phyloP scores from a whole-genome alignment of 2,888 invertebrate species.

The Drosophila greeni region DNA sequence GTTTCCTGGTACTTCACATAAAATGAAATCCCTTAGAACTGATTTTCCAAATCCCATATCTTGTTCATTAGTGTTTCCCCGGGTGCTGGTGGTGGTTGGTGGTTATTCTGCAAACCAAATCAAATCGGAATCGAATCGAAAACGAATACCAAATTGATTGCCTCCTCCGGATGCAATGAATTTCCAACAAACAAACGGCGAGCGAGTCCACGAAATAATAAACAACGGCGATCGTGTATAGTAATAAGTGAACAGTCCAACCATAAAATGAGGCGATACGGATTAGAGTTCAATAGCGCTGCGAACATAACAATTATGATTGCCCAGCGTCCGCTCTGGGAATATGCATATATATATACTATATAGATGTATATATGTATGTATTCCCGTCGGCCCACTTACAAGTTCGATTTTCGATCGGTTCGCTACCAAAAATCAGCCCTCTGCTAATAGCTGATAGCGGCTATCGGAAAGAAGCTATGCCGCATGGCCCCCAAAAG shows the following conservation, averaged over 20 bases:
- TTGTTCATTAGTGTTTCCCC: constrained; percentile 8
- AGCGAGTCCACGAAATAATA: constrained; percentile 15
- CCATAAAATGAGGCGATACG: constrained; percentile 50
- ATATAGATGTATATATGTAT: no score
- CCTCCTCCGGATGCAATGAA: constrained; percentile 34
- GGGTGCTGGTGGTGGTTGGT: no score
- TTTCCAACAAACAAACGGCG: constrained; percentile 19
- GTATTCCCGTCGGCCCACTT: constrained; percentile 7
- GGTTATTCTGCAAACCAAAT: constrained; percentile 9
- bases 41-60: background rate
- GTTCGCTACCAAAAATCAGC: constrained; percentile 2
- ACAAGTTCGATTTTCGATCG: constrained; percentile 6
- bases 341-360: background rate
- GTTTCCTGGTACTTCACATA: background rate
- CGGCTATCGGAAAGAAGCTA: constrained; percentile 17
- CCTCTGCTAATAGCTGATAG: constrained; percentile 17
- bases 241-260: constrained; percentile 20
- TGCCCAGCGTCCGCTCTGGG: constrained; percentile 1
- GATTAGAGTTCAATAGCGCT: constrained; percentile 60
- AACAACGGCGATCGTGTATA: constrained; percentile 4
- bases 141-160: constrained; percentile 26
- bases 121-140: constrained; percentile 24
- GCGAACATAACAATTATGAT: constrained; percentile 50
- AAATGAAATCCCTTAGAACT: background rate
- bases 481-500: constrained; percentile 44